Evolutionary conservation across 2,888 invertebrate species (phyloP).

Genomic region (Drosophila meridiana): DNA sequence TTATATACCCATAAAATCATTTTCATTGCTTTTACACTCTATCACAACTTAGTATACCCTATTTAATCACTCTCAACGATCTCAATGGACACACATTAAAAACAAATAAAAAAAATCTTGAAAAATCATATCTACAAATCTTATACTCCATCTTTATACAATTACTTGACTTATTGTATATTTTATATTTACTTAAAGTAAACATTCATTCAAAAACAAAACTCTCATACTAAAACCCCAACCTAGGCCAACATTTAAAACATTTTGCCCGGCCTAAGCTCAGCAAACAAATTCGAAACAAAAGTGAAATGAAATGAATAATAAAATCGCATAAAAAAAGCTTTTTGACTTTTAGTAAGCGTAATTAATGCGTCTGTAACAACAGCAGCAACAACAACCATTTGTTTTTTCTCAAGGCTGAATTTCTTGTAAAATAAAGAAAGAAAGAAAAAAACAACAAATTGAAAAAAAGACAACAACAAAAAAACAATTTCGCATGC

Average conservation of each 20-base stretch:
- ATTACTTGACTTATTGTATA: not conserved
- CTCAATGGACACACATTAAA: too few relatives aligned
- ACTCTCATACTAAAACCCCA: not conserved
- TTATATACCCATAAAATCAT: too few relatives aligned
- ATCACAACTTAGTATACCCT: too few relatives aligned
- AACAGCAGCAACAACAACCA: conserved; percentile 35
- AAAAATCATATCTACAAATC: too few relatives aligned
- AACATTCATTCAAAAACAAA: not conserved
- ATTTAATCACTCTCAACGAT: too few relatives aligned
- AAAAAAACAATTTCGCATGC: conserved; percentile 69
- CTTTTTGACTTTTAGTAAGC: conserved; percentile 24
- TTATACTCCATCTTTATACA: too few relatives aligned
- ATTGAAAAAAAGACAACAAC: conserved; percentile 41
- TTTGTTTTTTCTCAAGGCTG: conserved; percentile 31
- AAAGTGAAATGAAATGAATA: conserved; percentile 5
- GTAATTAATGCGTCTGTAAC: conserved; percentile 51
- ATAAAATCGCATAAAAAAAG: not conserved
- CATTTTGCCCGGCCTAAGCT: conserved; percentile 1
- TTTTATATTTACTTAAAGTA: not conserved
- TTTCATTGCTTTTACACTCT: too few relatives aligned
- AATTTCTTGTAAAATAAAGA: conserved; percentile 50
- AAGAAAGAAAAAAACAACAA: conserved; percentile 52
- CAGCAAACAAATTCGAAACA: not conserved
- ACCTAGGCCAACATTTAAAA: conserved; percentile 1
- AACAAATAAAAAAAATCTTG: too few relatives aligned